Evolutionary conservation across 2,797 vertebrate species (phyloP).

Genomic region (Craterocephalus amniculus): DNA sequence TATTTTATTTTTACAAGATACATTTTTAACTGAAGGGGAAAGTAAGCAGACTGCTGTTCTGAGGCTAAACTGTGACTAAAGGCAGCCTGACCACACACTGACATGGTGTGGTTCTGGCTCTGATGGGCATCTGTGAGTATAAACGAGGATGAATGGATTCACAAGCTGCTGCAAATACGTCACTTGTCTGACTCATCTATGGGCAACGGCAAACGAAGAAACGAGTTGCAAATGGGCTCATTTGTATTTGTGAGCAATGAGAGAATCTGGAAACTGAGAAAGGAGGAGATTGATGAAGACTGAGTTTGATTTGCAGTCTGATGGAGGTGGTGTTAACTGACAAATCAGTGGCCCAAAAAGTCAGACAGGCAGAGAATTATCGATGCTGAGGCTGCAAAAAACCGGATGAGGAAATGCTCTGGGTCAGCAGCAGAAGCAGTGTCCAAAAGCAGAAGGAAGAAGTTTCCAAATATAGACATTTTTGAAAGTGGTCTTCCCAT

Average conservation of each 20-base stretch:
- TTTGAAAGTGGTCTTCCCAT: not conserved
- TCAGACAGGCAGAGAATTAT: not conserved
- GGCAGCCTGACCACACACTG: conserved; percentile 32
- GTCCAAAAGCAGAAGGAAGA: conserved; percentile 24
- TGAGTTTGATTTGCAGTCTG: conserved; percentile 14
- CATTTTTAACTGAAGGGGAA: conserved; percentile 4
- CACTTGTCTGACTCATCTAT: conserved; percentile 60
- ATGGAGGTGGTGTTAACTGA: conserved; percentile 1
- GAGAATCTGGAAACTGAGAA: conserved; percentile 23
- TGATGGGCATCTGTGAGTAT: conserved; percentile 56
- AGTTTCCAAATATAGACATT: conserved; percentile 45
- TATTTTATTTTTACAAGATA: conserved; percentile 32
- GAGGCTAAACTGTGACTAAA: conserved; percentile 44
- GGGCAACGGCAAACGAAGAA: conserved; percentile 58
- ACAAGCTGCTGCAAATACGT: conserved; percentile 71
- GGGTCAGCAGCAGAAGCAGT: not conserved
- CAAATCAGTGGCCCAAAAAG: not conserved
- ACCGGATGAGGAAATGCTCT: not conserved
- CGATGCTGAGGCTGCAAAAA: conserved; percentile 29
- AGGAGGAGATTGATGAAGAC: conserved; percentile 28
- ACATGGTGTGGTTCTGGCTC: conserved; percentile 37
- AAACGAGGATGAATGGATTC: conserved; percentile 67
- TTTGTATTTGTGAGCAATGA: conserved; percentile 64
- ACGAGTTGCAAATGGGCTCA: conserved; percentile 51
- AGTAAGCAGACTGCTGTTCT: conserved; percentile 22